A percentile compares a stretch with the other conserved stretches of the same genome.
phyloP scores from a whole-genome alignment of 2,888 invertebrate genomes.

The Parasteatoda lunata region DNA sequence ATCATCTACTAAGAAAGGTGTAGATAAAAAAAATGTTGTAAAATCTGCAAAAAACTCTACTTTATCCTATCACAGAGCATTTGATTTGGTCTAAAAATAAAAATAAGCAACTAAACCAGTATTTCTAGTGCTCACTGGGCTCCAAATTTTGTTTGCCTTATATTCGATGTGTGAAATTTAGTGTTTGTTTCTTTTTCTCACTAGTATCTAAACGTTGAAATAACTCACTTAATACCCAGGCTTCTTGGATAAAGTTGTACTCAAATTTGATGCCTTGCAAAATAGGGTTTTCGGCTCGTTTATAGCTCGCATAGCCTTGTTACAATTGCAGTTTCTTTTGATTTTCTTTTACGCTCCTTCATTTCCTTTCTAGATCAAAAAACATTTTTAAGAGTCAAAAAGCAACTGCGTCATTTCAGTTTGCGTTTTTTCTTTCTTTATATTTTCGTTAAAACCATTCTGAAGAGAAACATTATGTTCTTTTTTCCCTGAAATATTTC shows the following conservation, averaged over 20 bases:
- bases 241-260: constrained; percentile 36
- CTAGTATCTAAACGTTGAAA: constrained; percentile 12
- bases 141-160: constrained; percentile 39
- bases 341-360: not conserved
- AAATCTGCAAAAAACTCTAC: constrained; percentile 35
- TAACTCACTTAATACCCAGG: constrained; percentile 42
- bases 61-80: constrained; percentile 25
- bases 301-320: constrained; percentile 46
- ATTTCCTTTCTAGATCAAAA: constrained; percentile 9
- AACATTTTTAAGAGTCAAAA: constrained; percentile 9
- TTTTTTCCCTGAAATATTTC: too few relatives aligned
- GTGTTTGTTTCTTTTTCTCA: constrained; percentile 9
- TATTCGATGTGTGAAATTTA: constrained; percentile 4
- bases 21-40: constrained; percentile 5
- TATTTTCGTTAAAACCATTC: too few relatives aligned
- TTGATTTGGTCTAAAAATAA: constrained; percentile 19
- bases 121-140: constrained; percentile 7
- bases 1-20: constrained; percentile 20
- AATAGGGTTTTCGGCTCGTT: constrained; percentile 13
- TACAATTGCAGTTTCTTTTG: constrained; percentile 17
- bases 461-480: too few relatives aligned
- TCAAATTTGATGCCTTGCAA: constrained; percentile 18
- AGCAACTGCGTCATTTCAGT: too few relatives aligned
- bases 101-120: constrained; percentile 18
- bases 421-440: too few relatives aligned